These are phyloP conservation scores for Macrosoma leucophasiata DNA, from an alignment of 2,888 invertebrate species.

Conservation along the genomic window DNA sequence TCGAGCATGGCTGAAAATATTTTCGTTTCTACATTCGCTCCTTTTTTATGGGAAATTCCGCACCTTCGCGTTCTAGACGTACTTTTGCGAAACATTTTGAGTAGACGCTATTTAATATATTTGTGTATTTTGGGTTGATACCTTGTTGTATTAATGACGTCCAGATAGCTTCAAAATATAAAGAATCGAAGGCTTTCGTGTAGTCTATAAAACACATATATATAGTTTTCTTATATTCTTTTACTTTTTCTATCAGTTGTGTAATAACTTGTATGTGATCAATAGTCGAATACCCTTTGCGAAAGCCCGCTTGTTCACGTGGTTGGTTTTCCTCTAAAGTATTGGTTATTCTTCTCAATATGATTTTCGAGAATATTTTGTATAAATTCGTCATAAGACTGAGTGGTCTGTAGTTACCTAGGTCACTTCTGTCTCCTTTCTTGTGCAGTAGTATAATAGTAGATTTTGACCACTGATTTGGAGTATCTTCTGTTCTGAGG, in stretches of 20 bases:
- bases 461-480: slow-evolving; percentile 10
- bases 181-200: slow-evolving; percentile 13
- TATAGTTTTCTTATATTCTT: slow-evolving; percentile 6
- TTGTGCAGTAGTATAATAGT: slow-evolving; percentile 10
- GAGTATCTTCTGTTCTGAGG: slow-evolving; percentile 6
- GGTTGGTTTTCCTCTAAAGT: slow-evolving; percentile 16
- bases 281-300: slow-evolving; percentile 9
- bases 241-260: slow-evolving; percentile 15
- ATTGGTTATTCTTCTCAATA: slow-evolving; percentile 11
- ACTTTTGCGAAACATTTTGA: slow-evolving; percentile 8
- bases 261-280: slow-evolving; percentile 11
- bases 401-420: slow-evolving; percentile 10
- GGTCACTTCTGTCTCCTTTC: slow-evolving; percentile 10
- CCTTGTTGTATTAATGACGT: slow-evolving; percentile 17
- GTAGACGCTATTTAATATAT: slow-evolving; percentile 8
- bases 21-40: slow-evolving; percentile 14
- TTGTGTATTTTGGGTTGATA: slow-evolving; percentile 9
- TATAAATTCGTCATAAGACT: slow-evolving; percentile 13
- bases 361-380: slow-evolving; percentile 12
- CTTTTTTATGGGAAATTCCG: slow-evolving; percentile 9
- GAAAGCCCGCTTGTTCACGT: slow-evolving; percentile 13
- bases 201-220: slow-evolving; percentile 17
- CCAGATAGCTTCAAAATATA: slow-evolving; percentile 10
- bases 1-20: slow-evolving; percentile 14
- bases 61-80: slow-evolving; percentile 9